Conservation (phyloP, 2,888 invertebrate species). For the Anagyrus pseudococci region DNA sequence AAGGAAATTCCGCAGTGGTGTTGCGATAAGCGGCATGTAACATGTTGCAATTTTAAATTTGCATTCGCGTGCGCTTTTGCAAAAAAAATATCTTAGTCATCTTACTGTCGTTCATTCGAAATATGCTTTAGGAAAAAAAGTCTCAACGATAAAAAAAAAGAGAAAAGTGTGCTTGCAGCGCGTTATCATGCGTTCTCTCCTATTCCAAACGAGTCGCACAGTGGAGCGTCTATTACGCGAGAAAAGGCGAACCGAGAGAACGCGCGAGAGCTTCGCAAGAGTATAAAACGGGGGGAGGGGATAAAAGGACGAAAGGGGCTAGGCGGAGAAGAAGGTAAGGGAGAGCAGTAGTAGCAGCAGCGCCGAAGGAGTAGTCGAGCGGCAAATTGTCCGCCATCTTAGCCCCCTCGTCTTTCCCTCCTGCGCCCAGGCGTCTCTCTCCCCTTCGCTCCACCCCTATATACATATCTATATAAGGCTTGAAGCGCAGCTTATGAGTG, state of each 20-base stretch:
- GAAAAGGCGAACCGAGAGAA: no score
- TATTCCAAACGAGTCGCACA: not conserved
- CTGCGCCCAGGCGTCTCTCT: constrained; percentile 27
- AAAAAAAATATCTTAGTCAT: no score
- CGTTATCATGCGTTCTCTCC: no score
- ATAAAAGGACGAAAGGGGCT: constrained; percentile 38
- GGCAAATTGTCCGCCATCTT: constrained; percentile 63
- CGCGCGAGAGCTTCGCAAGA: constrained; percentile 58
- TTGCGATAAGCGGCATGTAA: no score
- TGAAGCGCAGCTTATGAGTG: not conserved
- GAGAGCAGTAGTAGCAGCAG: constrained; percentile 40
- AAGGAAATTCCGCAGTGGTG: no score
- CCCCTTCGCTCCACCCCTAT: constrained; percentile 34
- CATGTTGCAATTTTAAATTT: no score
- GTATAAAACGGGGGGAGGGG: constrained; percentile 53
- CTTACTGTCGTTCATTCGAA: no score
- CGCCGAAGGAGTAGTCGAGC: constrained; percentile 62
- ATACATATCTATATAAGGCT: constrained; percentile 21
- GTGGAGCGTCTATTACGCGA: no score
- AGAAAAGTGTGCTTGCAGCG: no score
- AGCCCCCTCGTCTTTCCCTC: constrained; percentile 54
- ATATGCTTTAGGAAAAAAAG: no score
- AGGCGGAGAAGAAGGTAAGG: constrained; percentile 41
- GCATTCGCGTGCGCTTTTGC: no score
- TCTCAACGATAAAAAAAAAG: no score